Evolutionary conservation across 2,797 vertebrate genomes (phyloP).

Genomic region (Pitangus sulphuratus): DNA sequence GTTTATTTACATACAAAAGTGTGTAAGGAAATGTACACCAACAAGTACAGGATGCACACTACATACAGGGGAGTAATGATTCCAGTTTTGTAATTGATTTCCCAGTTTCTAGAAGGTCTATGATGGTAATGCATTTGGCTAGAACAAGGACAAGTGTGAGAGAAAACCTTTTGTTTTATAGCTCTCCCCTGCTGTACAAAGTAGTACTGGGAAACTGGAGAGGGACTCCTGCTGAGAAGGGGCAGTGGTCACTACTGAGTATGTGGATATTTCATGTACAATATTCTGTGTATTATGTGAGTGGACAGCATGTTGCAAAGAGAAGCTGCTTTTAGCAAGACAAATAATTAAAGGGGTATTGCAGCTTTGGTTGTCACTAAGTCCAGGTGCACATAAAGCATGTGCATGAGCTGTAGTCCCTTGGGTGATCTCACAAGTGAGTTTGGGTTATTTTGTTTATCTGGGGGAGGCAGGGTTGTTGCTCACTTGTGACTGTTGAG

Average conservation of each 20-base stretch:
- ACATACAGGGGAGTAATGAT: fast-evolving
- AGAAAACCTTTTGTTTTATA: neutral
- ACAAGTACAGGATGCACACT: neutral
- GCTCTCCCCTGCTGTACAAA: neutral
- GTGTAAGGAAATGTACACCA: neutral
- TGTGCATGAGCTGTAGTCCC: neutral
- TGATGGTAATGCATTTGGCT: neutral
- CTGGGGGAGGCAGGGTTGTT: neutral
- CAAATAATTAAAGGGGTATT: neutral
- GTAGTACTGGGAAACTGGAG: neutral
- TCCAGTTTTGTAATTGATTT: neutral
- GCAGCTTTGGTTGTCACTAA: neutral
- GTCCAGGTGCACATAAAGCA: neutral
- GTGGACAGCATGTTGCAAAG: neutral
- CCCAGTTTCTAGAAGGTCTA: neutral
- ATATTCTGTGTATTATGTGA: neutral
- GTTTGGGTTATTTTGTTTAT: neutral
- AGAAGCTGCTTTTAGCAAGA: neutral
- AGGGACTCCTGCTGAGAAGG: neutral
- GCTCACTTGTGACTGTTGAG: neutral
- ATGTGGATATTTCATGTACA: neutral
- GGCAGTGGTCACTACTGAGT: neutral
- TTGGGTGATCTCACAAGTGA: neutral
- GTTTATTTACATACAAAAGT: neutral
- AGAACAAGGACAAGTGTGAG: neutral